Conservation (phyloP, 1,140 invertebrate species). For the Hylyphantes graminicola region DNA sequence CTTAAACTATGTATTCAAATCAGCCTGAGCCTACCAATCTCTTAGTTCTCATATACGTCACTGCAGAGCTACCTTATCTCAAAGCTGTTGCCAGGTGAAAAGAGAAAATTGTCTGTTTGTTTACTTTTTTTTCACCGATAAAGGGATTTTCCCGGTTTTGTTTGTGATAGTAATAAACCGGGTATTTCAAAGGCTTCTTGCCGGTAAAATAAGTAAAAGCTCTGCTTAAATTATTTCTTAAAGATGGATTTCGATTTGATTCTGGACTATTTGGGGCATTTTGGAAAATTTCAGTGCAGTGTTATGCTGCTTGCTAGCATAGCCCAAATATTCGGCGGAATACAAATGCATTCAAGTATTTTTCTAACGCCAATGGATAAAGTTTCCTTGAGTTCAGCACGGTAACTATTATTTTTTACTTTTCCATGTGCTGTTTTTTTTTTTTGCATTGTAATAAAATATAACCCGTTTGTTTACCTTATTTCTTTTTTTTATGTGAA, state of each 20-base stretch:
- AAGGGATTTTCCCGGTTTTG: constrained; percentile 21
- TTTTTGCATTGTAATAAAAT: too few species aligned
- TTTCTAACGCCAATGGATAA: constrained; percentile 60
- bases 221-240: background rate
- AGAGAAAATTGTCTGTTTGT: too few species aligned
- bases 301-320: constrained; percentile 60
- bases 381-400: background rate
- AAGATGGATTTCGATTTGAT: constrained; percentile 62
- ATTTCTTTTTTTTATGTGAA: too few species aligned
- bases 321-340: constrained; percentile 59
- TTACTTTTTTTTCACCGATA: background rate
- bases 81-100: too few species aligned
- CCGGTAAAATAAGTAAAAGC: background rate
- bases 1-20: too few species aligned
- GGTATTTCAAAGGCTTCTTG: constrained; percentile 6
- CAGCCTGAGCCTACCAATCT: too few species aligned
- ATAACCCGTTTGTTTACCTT: too few species aligned
- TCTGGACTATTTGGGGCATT: constrained; percentile 61
- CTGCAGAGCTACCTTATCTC: too few species aligned
- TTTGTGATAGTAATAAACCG: background rate
- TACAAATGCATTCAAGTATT: constrained; percentile 61
- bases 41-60: too few species aligned
- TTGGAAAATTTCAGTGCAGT: constrained; percentile 61
- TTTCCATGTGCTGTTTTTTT: too few species aligned
- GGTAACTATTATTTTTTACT: constrained; percentile 19